A percentile compares a stretch with the other conserved stretches of the same genome.
Conservation (phyloP, 2,113 vertebrate species). For the Eclectus roratus region DNA sequence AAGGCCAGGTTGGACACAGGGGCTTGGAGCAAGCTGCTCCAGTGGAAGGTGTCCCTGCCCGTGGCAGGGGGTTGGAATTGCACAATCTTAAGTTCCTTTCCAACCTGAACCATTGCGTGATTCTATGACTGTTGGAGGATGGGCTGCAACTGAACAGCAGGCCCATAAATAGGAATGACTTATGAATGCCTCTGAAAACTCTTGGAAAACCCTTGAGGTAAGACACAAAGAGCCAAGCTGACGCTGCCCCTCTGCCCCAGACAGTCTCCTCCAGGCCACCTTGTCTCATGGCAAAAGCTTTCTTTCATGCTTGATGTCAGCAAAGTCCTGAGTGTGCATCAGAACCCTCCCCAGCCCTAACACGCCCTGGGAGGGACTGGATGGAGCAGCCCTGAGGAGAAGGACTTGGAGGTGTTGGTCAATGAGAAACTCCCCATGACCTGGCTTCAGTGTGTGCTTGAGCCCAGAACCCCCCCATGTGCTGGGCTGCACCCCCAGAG, state of each 20-base stretch:
- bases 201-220: not conserved
- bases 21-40: not conserved
- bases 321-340: not conserved
- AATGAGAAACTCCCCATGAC: no score
- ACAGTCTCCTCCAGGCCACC: not conserved
- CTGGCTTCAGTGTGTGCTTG: no score
- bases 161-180: not conserved
- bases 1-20: not conserved
- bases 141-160: not conserved
- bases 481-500: no score
- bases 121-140: not conserved
- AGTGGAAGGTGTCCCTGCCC: no score
- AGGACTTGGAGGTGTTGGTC: no score
- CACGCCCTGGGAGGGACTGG: not conserved
- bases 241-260: not conserved
- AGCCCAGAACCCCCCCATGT: no score
- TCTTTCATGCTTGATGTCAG: not conserved
- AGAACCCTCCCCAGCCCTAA: not conserved
- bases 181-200: not conserved
- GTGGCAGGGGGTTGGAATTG: not conserved
- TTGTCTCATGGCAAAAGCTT: not conserved
- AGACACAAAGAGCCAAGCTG: not conserved
- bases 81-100: not conserved
- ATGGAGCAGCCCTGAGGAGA: not conserved
- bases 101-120: not conserved